phyloP scores from a whole-genome alignment of 2,113 vertebrate species.

The Cavia aperea region DNA sequence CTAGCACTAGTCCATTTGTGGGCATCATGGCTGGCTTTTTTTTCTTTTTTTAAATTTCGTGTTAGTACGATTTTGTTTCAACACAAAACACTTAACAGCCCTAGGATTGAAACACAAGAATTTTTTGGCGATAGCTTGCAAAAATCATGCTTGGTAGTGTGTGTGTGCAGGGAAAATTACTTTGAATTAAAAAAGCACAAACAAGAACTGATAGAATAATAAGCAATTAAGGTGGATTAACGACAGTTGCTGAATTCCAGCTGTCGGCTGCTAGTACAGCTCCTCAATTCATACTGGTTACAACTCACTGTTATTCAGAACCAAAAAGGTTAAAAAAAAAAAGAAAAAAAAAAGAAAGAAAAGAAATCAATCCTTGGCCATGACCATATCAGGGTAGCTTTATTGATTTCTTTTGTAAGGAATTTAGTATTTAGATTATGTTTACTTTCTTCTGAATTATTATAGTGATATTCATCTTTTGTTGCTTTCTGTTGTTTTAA shows the following conservation, averaged over 20 bases:
- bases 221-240: slow-evolving; percentile 67
- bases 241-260: slow-evolving; percentile 62
- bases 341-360: no score
- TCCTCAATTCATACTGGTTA: slow-evolving; percentile 46
- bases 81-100: slow-evolving; percentile 48
- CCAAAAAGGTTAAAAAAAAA: neutral
- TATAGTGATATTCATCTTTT: neutral
- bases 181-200: slow-evolving; percentile 62
- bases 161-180: slow-evolving; percentile 53
- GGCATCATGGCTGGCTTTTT: slow-evolving; percentile 33
- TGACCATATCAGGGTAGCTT: neutral
- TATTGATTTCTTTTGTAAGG: neutral
- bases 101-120: slow-evolving; percentile 59
- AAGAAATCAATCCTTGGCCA: no score
- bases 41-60: slow-evolving; percentile 39
- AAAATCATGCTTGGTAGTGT: slow-evolving; percentile 45
- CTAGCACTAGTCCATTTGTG: neutral
- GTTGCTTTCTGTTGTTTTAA: neutral
- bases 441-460: neutral
- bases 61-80: slow-evolving; percentile 58
- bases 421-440: neutral
- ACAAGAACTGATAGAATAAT: slow-evolving; percentile 63
- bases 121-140: slow-evolving; percentile 58
- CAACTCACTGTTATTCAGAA: neutral
- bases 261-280: slow-evolving; percentile 39